phyloP scores from a whole-genome alignment of 2,113 vertebrate genomes.

The Dinomys branickii region DNA sequence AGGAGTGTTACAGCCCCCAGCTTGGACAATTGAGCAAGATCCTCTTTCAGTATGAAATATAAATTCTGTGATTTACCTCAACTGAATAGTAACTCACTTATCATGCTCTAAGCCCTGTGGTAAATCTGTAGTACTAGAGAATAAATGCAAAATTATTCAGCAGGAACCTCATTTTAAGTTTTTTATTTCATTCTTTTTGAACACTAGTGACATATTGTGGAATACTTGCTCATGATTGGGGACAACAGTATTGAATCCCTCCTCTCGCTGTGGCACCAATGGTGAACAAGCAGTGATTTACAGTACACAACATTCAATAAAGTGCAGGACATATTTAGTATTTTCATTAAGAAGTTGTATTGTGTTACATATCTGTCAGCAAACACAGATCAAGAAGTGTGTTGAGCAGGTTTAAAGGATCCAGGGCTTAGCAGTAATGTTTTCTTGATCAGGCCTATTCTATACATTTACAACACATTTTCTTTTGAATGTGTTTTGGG shows the following conservation, averaged over 20 bases:
- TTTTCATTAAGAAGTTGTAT: not conserved
- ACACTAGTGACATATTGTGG: not conserved
- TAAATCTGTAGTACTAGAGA: not conserved
- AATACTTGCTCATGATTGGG: not conserved
- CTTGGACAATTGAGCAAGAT: not conserved
- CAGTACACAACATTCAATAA: not conserved
- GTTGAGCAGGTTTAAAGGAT: not conserved
- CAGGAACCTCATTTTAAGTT: not conserved
- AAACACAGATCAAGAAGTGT: not conserved
- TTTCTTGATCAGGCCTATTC: not conserved
- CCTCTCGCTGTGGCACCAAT: not conserved
- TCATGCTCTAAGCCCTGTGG: not conserved
- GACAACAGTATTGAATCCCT: not conserved
- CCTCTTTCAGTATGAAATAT: not conserved
- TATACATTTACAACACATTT: not conserved
- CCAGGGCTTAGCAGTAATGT: not conserved
- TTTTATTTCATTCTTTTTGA: not conserved
- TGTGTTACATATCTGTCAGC: not conserved
- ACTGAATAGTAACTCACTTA: not conserved
- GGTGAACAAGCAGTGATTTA: not conserved
- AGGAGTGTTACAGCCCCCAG: not conserved
- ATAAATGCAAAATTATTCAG: not conserved
- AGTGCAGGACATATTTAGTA: not conserved
- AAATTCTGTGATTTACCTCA: not conserved
- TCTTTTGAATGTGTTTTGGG: not conserved